Evolutionary conservation across 2,797 vertebrate genomes (phyloP).

Genomic region (Pangasius krempfi): DNA sequence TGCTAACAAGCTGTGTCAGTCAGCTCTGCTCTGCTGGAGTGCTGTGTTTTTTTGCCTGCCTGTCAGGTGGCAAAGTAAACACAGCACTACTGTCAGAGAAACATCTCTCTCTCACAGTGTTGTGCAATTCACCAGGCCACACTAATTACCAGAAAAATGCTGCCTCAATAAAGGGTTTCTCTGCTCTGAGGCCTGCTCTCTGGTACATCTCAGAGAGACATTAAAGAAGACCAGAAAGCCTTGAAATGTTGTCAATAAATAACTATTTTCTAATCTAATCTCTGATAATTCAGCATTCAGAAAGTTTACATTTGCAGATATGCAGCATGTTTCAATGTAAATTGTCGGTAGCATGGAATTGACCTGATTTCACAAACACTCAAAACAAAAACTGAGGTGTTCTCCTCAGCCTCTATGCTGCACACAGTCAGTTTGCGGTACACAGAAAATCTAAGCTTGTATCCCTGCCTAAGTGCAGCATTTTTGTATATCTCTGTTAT

Average conservation of each 20-base stretch:
- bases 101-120: conserved; percentile 66
- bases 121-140: conserved; percentile 61
- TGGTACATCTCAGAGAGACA: not conserved
- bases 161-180: conserved; percentile 3
- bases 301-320: not conserved
- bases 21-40: conserved; percentile 11
- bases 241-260: not conserved
- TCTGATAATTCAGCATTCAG: not conserved
- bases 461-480: not conserved
- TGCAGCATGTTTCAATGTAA: not conserved
- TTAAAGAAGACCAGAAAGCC: not conserved
- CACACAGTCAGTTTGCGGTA: not conserved
- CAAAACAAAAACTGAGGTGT: not conserved
- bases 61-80: conserved; percentile 26
- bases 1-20: conserved; percentile 34
- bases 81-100: conserved; percentile 64
- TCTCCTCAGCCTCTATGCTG: not conserved
- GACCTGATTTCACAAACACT: not conserved
- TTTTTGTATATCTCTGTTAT: not conserved
- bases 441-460: not conserved
- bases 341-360: not conserved
- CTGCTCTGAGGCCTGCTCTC: conserved; percentile 39
- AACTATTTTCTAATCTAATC: not conserved
- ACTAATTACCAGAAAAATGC: conserved; percentile 66
- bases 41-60: not conserved